Conservation (phyloP, 2,797 vertebrate genomes). For the Urocyon cinereoargenteus region DNA sequence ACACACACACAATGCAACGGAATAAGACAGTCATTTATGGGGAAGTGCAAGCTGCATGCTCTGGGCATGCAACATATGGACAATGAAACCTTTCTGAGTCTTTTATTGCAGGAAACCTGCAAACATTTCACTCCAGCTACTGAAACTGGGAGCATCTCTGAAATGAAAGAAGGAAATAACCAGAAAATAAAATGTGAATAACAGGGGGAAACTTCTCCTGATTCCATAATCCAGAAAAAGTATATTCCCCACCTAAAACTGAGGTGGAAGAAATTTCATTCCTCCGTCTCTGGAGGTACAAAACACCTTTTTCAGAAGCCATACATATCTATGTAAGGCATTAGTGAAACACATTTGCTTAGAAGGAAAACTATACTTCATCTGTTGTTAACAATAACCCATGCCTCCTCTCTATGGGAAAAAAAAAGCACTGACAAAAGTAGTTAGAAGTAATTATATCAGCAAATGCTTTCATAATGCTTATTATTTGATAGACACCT, state of each 20-base stretch:
- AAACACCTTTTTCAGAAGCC: neutral
- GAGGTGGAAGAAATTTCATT: neutral
- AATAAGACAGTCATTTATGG: conserved; percentile 56
- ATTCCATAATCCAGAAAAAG: conserved; percentile 1
- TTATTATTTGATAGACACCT: neutral
- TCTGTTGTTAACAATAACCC: neutral
- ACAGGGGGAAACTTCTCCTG: neutral
- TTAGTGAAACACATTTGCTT: neutral
- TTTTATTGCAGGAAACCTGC: neutral
- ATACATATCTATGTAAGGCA: neutral
- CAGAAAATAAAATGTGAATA: neutral
- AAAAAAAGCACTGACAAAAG: neutral
- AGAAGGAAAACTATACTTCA: neutral
- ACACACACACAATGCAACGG: neutral
- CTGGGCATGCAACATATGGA: neutral
- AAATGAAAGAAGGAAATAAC: neutral
- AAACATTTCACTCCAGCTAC: conserved; percentile 20
- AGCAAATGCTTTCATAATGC: neutral
- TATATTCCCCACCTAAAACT: neutral
- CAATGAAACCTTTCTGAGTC: conserved; percentile 8
- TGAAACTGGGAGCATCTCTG: neutral
- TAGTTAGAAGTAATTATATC: neutral
- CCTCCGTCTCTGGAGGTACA: neutral
- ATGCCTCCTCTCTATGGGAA: neutral
- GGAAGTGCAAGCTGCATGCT: neutral